A percentile compares a stretch with the other conserved stretches of the same genome.
Conservation (phyloP, 2,113 vertebrate genomes). For the Tupaia tana region DNA sequence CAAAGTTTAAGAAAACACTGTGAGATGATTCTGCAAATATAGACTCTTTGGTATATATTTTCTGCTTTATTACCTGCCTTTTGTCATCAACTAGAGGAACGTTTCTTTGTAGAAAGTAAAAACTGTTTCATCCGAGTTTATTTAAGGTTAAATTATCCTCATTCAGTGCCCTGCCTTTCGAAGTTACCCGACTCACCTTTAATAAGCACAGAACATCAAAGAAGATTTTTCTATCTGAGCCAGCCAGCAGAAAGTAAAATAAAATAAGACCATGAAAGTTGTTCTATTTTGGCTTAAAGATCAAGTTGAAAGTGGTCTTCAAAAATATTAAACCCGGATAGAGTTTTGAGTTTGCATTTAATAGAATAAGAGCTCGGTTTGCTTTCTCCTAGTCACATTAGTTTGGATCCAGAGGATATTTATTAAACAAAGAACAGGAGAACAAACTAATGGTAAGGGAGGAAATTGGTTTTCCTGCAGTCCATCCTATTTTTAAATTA, state of each 20-base stretch:
- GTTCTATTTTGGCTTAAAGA: conserved; percentile 58
- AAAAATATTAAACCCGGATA: neutral
- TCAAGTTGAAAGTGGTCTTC: conserved; percentile 48
- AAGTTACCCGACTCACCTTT: conserved; percentile 54
- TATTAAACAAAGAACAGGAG: conserved; percentile 77
- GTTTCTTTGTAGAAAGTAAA: conserved; percentile 46
- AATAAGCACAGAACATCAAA: conserved; percentile 59
- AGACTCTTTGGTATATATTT: neutral
- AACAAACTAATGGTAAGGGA: conserved; percentile 74
- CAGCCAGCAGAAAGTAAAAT: neutral
- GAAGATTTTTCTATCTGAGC: conserved; percentile 43
- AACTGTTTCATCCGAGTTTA: conserved; percentile 33
- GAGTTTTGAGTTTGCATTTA: conserved; percentile 47
- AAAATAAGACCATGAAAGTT: conserved; percentile 31
- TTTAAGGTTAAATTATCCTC: conserved; percentile 51
- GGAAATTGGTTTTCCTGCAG: conserved; percentile 81
- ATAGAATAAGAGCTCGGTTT: conserved; percentile 40
- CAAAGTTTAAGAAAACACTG: conserved; percentile 24
- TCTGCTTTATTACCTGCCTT: conserved; percentile 37
- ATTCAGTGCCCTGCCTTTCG: conserved; percentile 5
- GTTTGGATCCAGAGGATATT: conserved; percentile 69
- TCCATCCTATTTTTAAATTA: conserved; percentile 81
- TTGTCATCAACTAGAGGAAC: neutral
- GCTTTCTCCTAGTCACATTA: conserved; percentile 55
- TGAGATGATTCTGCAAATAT: neutral